Evolutionary conservation across 2,888 invertebrate genomes (phyloP), one percentile per base, ranked within the genome.

Genomic region (Fissipunctia ypsillon): DNA sequence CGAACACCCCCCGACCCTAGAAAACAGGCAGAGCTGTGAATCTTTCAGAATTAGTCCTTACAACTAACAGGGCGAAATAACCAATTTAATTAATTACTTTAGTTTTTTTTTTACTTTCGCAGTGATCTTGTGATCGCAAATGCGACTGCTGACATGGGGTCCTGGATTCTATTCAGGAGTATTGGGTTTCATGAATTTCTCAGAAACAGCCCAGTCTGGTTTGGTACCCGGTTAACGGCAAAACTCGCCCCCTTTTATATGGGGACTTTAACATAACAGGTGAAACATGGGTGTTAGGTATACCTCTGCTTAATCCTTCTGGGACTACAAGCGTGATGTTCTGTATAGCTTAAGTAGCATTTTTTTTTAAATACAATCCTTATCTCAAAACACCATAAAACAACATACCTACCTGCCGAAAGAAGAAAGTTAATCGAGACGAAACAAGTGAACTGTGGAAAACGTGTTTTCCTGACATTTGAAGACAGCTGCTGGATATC

Each of bases 381-480:
- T 25, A 12, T 10, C 28, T 25, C 7, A 12, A n/a, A 48, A 16
- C 28, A 63, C 22, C 16, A n/a, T n/a, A 25, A 56, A 25, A 35
- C 16, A 48, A 56, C 19, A 7, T 10, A 22, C 28, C 10, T 38
- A 9, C 25, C 4, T 16, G 60, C 6, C n/a, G n/a, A n/a, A n/a
- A n/a, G n/a, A n/a, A n/a, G 65, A 80, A 80, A 81, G 80, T 69
- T 70, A 45, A 43, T 19, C 28, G n/a, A 60, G 67, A 59, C 41
- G 48, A 35, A 48, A 38, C 25, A 45, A 56, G 35, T 64, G 45
- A 65, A 63, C 43, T 41, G 45, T 22, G 65, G 70, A 38, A 70
- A 81, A 81, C 75, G 19, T 63, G 84, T 80, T 73, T 63, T 74
- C 38, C 61, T 81, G 80, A 74, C 84, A 81, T 81, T 83, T 83